Percentiles rank a stretch among this genome's conserved stretches.
These are phyloP conservation scores for Elysia crispata DNA, from an alignment of 2,888 invertebrate species.

Conservation along the genomic window DNA sequence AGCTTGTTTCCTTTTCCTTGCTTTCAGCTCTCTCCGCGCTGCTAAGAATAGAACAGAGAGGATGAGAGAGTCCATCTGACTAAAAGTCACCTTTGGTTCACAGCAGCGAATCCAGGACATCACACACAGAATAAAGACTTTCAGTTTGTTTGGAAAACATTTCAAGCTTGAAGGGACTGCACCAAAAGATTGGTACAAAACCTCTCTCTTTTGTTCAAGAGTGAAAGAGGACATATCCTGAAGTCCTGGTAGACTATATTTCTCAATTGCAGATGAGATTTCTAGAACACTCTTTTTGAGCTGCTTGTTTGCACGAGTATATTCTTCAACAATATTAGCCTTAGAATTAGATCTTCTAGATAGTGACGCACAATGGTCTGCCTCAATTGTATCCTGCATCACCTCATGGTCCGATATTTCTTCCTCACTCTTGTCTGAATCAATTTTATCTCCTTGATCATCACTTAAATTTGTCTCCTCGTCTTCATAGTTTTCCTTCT, in stretches of 20 bases:
- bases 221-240: conserved; percentile 43
- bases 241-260: conserved; percentile 54
- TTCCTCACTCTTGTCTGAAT: conserved; percentile 2
- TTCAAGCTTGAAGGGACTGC: conserved; percentile 22
- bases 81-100: conserved; percentile 41
- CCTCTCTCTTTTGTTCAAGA: conserved; percentile 34
- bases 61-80: conserved; percentile 54
- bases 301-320: conserved; percentile 61
- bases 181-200: conserved; percentile 37
- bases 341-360: no score
- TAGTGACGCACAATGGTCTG: not conserved
- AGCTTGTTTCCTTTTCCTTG: conserved; percentile 2
- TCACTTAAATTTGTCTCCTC: not conserved
- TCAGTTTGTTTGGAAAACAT: conserved; percentile 43
- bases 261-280: conserved; percentile 49
- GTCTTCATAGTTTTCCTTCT: not conserved
- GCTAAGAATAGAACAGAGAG: conserved; percentile 53
- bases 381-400: not conserved
- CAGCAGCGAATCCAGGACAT: conserved; percentile 50
- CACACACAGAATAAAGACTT: conserved; percentile 47
- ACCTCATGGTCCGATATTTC: not conserved
- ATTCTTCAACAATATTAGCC: conserved; percentile 57
- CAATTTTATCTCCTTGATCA: conserved; percentile 18
- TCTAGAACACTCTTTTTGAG: conserved; percentile 57
- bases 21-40: not conserved